Evolutionary conservation across 2,113 vertebrate species (phyloP).

Genomic region (Pluvianellus socialis): DNA sequence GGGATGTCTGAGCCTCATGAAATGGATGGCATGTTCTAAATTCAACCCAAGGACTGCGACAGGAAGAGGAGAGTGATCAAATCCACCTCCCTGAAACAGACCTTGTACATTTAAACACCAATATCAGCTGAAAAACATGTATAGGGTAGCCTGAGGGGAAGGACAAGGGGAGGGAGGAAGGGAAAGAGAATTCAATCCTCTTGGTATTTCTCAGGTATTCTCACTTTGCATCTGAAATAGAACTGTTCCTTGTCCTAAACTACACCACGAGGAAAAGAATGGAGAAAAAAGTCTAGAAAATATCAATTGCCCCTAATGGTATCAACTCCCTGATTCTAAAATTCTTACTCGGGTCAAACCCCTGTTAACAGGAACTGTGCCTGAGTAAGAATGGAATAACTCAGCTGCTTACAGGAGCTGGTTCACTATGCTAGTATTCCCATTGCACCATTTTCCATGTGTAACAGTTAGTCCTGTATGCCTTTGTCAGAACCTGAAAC

Average conservation of each 20-base stretch:
- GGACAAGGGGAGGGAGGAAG: neutral
- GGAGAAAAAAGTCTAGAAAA: neutral
- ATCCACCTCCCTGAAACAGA: neutral
- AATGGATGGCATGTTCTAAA: neutral
- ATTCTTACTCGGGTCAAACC: neutral
- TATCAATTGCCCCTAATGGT: neutral
- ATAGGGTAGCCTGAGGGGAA: neutral
- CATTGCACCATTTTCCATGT: neutral
- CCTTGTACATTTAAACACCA: neutral
- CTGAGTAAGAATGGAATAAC: neutral
- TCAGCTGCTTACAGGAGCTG: slow-evolving; percentile 38
- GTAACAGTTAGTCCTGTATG: neutral
- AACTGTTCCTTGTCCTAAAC: neutral
- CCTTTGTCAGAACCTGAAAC: slow-evolving; percentile 48
- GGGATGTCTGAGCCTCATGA: neutral
- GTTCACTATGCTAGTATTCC: neutral
- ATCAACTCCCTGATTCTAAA: neutral
- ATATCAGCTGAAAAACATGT: neutral
- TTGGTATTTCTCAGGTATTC: neutral
- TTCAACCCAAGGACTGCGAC: neutral
- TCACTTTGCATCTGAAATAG: neutral
- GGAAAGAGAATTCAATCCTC: neutral
- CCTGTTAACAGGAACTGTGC: neutral
- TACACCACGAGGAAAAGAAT: neutral
- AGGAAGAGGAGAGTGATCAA: neutral